These are phyloP conservation scores for Apeltes quadracus DNA, from an alignment of 2,113 vertebrate species.

Conservation along the genomic window DNA sequence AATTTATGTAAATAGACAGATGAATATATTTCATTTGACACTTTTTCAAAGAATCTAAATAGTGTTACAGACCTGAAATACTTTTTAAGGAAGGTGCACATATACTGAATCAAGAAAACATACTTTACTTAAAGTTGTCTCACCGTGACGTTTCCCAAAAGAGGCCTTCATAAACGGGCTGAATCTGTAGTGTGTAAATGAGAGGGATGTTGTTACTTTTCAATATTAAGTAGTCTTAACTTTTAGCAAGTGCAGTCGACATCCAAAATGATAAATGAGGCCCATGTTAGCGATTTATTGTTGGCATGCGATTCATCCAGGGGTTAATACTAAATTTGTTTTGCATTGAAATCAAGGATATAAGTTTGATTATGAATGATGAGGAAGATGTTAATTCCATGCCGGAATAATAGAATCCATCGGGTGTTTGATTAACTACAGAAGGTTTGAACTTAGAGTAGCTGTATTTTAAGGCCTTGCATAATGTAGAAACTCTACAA, in stretches of 20 bases:
- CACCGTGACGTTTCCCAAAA: not conserved
- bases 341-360: not conserved
- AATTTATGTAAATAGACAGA: slow-evolving; percentile 64
- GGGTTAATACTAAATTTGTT: not conserved
- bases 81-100: slow-evolving; percentile 15
- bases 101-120: slow-evolving; percentile 7
- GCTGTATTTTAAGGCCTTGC: not conserved
- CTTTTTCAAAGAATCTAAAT: slow-evolving; percentile 21
- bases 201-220: slow-evolving; percentile 2
- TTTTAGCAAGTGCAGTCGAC: not conserved
- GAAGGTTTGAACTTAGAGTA: not conserved
- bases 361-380: not conserved
- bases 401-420: not conserved
- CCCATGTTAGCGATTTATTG: not conserved
- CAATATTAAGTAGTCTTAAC: not conserved
- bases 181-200: not conserved
- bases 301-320: not conserved
- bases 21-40: slow-evolving; percentile 66
- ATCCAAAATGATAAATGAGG: not conserved
- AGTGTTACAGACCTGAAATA: slow-evolving; percentile 18
- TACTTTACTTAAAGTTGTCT: slow-evolving; percentile 11
- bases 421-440: not conserved
- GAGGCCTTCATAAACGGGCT: not conserved
- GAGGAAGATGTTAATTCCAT: not conserved
- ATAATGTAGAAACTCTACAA: not conserved